Evolutionary conservation across 2,797 vertebrate genomes (phyloP), one percentile per base, ranked within the genome.

Genomic region (Ctenosaura bakeri): DNA sequence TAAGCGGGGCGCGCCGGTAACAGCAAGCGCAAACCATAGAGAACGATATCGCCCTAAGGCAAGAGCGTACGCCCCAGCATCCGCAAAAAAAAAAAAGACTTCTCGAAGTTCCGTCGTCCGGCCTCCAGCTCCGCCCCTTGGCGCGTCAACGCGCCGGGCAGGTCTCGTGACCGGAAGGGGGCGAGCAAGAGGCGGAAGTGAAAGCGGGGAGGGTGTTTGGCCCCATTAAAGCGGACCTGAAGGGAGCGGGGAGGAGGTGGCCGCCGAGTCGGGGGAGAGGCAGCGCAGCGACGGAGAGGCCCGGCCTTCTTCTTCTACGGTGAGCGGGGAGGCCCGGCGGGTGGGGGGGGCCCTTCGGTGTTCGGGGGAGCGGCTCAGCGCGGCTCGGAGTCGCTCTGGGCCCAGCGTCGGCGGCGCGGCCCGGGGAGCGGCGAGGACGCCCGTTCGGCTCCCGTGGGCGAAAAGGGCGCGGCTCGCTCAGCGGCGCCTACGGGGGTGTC

Each of bases 171-270:
- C 95, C 94, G 96, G 94, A 92, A 96, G 96, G 95, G 96, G 96
- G 94, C 93, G 94, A 95, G 94, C 94, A 90, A 87, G 96, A 95
- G 97, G 93, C 97, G 97, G 97, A 97, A 97, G 97, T 96, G 96
- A 90, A 95, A 95, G 95, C 94, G 90, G 95, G 94, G 96, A 94
- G 96, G 95, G 83, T 93, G 91, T 42, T 71, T 94, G 95, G 94
- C 78, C 94, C 93, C 94, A 93, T 95, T 95, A 95, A 94, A 95
- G 94, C 92, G 52, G 94, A 94, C 78, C 86, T 84, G 90, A 94
- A 90, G 87, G 94, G 88, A 88, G 92, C 1, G n/a, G 92, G 64
- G 74, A 85, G 90, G 59, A 0, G 91, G 91, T 18, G 87, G 91
- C 66, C n/a, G 54, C 4, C 2, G 22, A 42, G 42, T 32, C 4